phyloP scores from a whole-genome alignment of 1,140 invertebrate species.

The Ceratoteleas bidentatus region DNA sequence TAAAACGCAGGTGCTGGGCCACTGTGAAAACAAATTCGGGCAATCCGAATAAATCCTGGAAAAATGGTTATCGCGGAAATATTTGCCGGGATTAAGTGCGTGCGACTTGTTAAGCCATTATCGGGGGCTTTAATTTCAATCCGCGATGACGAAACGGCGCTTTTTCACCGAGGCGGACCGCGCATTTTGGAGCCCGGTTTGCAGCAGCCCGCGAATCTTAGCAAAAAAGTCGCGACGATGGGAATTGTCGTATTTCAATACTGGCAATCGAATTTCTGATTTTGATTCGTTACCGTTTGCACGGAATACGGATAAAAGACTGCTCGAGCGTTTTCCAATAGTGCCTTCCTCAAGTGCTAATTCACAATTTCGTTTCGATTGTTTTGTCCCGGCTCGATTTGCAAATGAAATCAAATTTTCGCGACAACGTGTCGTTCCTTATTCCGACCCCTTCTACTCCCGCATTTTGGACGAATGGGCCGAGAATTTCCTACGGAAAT shows the following conservation, averaged over 20 bases:
- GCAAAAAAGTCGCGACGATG: not conserved
- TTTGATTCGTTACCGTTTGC: slow-evolving; percentile 51
- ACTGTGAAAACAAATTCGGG: too few species aligned
- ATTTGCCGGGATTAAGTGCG: too few species aligned
- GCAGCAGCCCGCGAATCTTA: not conserved
- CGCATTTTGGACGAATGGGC: too few species aligned
- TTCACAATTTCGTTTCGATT: slow-evolving; percentile 62
- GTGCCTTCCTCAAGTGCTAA: slow-evolving; percentile 56
- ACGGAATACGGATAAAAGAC: slow-evolving; percentile 48
- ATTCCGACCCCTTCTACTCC: slow-evolving; percentile 21
- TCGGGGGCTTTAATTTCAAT: too few species aligned
- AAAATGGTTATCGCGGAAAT: too few species aligned
- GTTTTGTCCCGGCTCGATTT: slow-evolving; percentile 50
- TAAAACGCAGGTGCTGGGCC: too few species aligned
- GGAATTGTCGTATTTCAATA: slow-evolving; percentile 31
- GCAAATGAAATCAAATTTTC: slow-evolving; percentile 62
- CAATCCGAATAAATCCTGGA: too few species aligned
- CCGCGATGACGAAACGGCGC: too few species aligned
- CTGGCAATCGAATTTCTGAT: slow-evolving; percentile 47
- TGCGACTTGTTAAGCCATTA: too few species aligned
- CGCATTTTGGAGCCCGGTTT: too few species aligned
- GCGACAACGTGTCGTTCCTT: slow-evolving; percentile 50
- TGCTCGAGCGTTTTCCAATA: slow-evolving; percentile 55
- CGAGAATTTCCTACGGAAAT: too few species aligned
- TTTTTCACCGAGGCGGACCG: too few species aligned